Conservation (phyloP, 2,113 vertebrate genomes). For the Stigmatopora argus region DNA sequence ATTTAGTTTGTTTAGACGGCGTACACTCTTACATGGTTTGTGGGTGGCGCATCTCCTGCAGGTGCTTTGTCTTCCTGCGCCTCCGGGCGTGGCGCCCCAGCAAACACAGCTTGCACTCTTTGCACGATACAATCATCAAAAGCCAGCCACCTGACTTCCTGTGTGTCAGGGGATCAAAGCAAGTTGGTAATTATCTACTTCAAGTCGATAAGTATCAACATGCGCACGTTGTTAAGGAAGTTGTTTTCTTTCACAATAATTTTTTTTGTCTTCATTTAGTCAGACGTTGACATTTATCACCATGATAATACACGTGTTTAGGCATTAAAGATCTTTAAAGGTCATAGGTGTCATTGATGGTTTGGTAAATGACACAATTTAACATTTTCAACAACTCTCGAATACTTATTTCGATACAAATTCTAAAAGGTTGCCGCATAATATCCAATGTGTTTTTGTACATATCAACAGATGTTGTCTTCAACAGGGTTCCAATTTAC, state of each 20-base stretch:
- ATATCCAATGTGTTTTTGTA: no score
- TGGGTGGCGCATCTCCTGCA: background rate
- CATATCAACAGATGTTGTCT: no score
- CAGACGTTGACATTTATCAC: background rate
- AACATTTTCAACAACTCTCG: no score
- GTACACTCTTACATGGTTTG: background rate
- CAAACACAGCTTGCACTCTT: background rate
- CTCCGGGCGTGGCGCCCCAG: background rate
- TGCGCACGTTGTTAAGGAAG: background rate
- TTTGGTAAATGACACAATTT: no score
- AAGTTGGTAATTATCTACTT: background rate
- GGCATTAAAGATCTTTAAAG: no score
- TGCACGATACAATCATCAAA: background rate
- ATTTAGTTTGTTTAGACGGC: constrained; percentile 2
- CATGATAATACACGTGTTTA: background rate
- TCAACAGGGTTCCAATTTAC: no score
- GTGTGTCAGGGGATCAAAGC: background rate
- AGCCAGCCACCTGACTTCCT: background rate
- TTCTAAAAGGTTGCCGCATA: no score
- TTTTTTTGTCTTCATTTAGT: background rate
- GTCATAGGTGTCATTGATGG: no score
- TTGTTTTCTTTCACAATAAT: background rate
- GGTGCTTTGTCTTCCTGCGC: constrained; percentile 1
- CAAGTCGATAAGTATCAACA: background rate
- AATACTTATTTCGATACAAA: no score